These are phyloP conservation scores for Rhinopomastus cyanomelas DNA, from an alignment of 2,113 vertebrate species.

Conservation along the genomic window DNA sequence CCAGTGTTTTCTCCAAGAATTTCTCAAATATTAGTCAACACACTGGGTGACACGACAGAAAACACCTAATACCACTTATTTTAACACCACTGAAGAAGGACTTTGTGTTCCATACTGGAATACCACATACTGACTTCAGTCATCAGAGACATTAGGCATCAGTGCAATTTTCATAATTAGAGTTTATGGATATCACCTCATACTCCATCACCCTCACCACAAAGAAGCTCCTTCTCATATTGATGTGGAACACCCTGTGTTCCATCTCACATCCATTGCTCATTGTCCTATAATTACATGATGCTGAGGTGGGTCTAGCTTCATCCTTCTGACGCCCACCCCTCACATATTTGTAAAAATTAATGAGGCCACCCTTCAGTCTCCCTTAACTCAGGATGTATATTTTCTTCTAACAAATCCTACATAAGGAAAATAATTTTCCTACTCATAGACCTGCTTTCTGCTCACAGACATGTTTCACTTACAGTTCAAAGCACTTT, in stretches of 20 bases:
- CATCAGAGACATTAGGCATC: too few species aligned
- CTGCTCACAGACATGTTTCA: not conserved
- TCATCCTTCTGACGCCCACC: too few species aligned
- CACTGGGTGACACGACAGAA: not conserved
- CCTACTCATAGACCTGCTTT: too few species aligned
- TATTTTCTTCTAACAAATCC: not conserved
- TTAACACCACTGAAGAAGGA: not conserved
- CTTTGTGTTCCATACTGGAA: not conserved
- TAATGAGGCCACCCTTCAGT: too few species aligned
- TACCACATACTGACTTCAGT: rapidly evolving
- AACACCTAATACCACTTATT: not conserved
- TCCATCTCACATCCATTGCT: too few species aligned
- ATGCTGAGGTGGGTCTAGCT: too few species aligned
- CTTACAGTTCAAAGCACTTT: not conserved
- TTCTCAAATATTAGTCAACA: not conserved
- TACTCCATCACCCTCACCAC: too few species aligned
- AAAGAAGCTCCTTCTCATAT: too few species aligned
- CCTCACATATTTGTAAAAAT: too few species aligned
- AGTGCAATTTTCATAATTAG: not conserved
- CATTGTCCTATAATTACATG: too few species aligned
- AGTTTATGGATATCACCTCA: not conserved
- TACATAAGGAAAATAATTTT: not conserved
- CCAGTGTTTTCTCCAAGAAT: too few species aligned
- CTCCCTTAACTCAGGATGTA: rapidly evolving
- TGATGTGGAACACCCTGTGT: too few species aligned